A percentile compares a stretch with the other conserved stretches of the same genome.
Evolutionary conservation across 2,797 vertebrate species (phyloP).

Genomic region (Sebastes trivittatus): DNA sequence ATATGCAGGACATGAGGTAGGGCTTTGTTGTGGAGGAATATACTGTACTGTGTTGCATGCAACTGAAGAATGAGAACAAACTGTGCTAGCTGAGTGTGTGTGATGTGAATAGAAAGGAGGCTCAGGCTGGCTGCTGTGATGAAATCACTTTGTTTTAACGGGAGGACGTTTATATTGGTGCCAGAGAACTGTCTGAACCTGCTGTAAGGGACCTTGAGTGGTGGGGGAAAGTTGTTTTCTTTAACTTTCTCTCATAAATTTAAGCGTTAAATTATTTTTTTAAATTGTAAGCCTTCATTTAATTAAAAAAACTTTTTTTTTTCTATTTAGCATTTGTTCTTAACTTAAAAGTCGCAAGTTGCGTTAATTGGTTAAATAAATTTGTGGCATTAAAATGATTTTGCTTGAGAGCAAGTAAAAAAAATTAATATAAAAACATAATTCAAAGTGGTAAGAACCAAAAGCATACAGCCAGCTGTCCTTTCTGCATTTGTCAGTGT

Average conservation of each 20-base stretch:
- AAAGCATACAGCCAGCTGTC: not conserved
- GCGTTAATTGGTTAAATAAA: no score
- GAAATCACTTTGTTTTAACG: not conserved
- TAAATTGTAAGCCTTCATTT: not conserved
- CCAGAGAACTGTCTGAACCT: slow-evolving; percentile 12
- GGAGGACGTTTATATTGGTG: slow-evolving; percentile 7
- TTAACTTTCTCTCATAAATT: not conserved
- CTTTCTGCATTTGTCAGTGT: not conserved
- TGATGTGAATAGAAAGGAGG: slow-evolving; percentile 55
- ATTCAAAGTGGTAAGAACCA: not conserved
- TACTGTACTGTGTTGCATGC: not conserved
- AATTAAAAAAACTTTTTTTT: not conserved
- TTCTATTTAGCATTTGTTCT: not conserved
- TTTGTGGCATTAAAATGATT: no score
- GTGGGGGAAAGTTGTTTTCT: not conserved
- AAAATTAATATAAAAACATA: no score
- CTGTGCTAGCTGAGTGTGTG: slow-evolving; percentile 1
- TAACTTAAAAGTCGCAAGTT: not conserved
- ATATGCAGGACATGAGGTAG: not conserved
- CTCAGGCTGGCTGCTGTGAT: not conserved
- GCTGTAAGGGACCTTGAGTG: not conserved
- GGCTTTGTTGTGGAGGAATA: not conserved
- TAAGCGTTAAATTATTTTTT: not conserved
- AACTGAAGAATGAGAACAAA: not conserved
- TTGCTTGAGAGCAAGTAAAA: no score